Base-by-base conservation (phyloP, 92 coral and sea anemone species). In the Porites rus region DNA sequence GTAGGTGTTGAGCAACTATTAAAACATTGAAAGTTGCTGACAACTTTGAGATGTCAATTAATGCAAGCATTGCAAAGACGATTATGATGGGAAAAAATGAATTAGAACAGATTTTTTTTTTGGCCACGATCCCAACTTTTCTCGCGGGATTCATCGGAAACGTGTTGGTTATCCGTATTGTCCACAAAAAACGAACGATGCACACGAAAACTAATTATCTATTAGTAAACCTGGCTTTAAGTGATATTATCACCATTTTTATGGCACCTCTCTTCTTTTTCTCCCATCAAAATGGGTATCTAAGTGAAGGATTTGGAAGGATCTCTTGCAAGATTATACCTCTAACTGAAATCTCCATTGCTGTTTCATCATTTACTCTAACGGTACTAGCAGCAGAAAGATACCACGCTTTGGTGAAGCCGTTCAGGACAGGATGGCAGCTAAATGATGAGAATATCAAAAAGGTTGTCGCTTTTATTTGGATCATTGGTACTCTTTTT, bases 171-270 rank as follows among this genome's bases (percentile, higher is more conserved):
- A 14, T 56, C 11, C 61, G 61, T 10, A 56, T 56, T 56, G 12
- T 56, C 11, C 13, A 56, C 38, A 67, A 67, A 67, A 67, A 38
- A 8, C 46, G 72, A 24, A 10, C 22, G 43, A 67, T 67, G 72
- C 72, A 67, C 46, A 67, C 72, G 46, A 67, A 24, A 21, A 67
- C 72, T 67, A 67, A 67, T 12, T 67, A 67, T 24, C 72, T 67
- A 1, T 67, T 67, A 25, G 72, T 67, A 24, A 21, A 8, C 72
- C 14, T 67, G 38, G 72, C 72, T 17, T 67, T 67, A 10, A 25
- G 72, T 46, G 72, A 67, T 24, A 4, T 24, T 25, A 22, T 67
- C 17, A 67, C 46, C 72, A 67, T 67, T 67, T 67, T 14, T 22
- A 21, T 24, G 46, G 10, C 13, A 11, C 72, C 72, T 13, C 10